These are phyloP conservation scores for Phoenicopterus ruber DNA, from an alignment of 2,113 vertebrate genomes.

Conservation along the genomic window DNA sequence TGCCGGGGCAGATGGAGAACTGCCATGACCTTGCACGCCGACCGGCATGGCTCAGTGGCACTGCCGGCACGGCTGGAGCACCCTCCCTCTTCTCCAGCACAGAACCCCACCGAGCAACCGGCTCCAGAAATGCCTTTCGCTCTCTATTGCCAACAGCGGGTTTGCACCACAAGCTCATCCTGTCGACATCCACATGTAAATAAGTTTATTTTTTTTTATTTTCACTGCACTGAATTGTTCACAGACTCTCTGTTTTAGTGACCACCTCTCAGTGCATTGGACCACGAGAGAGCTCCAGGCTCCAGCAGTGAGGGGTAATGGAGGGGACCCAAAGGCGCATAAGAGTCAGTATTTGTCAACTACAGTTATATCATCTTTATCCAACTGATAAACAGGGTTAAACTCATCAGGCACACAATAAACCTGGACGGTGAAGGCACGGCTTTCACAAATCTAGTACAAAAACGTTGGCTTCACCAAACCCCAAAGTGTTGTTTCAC, in stretches of 20 bases:
- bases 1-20: not conserved
- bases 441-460: not conserved
- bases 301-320: not conserved
- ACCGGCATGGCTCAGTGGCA: not conserved
- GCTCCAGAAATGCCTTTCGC: not conserved
- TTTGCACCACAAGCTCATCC: not conserved
- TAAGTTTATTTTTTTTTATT: not conserved
- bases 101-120: accelerated
- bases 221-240: not conserved
- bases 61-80: accelerated
- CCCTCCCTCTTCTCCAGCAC: not conserved
- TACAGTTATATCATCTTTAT: not conserved
- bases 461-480: not conserved
- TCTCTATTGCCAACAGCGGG: not conserved
- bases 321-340: not conserved
- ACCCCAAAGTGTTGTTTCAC: not conserved
- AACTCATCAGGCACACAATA: not conserved
- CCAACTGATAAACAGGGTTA: not conserved
- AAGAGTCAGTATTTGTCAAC: not conserved
- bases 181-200: not conserved
- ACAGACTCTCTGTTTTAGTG: not conserved
- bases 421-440: not conserved
- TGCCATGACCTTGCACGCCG: not conserved
- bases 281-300: not conserved
- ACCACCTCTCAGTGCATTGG: not conserved